A percentile compares a stretch with the other conserved stretches of the same genome.
These are phyloP conservation scores for Phoeniculus purpureus DNA, from an alignment of 2,797 vertebrate species.

Conservation along the genomic window DNA sequence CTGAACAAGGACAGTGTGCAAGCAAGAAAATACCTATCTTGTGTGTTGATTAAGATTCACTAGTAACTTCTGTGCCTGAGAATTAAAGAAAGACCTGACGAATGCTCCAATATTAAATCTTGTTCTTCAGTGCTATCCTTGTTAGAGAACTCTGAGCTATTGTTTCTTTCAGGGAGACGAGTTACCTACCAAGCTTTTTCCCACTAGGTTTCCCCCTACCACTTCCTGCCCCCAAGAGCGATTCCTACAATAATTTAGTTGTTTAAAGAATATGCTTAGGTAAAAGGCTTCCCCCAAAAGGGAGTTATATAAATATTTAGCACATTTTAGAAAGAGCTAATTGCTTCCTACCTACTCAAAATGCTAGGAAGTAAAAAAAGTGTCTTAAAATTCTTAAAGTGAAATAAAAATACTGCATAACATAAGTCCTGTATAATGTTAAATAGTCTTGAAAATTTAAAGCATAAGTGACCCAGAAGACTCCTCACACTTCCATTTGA, in stretches of 20 bases:
- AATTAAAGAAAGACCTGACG: neutral
- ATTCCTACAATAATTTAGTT: constrained; percentile 49
- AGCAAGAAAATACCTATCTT: neutral
- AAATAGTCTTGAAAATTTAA: constrained; percentile 70
- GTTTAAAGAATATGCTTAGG: neutral
- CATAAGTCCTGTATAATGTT: constrained; percentile 64
- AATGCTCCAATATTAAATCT: neutral
- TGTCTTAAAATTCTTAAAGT: constrained; percentile 31
- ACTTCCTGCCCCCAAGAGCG: neutral
- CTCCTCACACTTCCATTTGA: neutral
- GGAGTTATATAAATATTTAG: constrained; percentile 70
- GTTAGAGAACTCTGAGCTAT: neutral
- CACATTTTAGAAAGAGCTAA: constrained; percentile 25
- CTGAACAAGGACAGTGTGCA: neutral
- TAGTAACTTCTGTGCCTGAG: neutral
- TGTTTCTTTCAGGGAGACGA: neutral
- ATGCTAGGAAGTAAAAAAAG: constrained; percentile 33
- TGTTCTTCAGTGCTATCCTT: constrained; percentile 11
- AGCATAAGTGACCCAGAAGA: constrained; percentile 64
- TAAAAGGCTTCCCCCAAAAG: constrained; percentile 27
- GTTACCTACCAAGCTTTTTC: neutral
- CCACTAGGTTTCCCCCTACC: neutral
- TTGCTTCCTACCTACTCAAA: constrained; percentile 22
- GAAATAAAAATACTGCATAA: constrained; percentile 74
- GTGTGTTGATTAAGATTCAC: neutral